Conservation (phyloP, 2,797 vertebrate genomes). For the Rhincodon typus region DNA sequence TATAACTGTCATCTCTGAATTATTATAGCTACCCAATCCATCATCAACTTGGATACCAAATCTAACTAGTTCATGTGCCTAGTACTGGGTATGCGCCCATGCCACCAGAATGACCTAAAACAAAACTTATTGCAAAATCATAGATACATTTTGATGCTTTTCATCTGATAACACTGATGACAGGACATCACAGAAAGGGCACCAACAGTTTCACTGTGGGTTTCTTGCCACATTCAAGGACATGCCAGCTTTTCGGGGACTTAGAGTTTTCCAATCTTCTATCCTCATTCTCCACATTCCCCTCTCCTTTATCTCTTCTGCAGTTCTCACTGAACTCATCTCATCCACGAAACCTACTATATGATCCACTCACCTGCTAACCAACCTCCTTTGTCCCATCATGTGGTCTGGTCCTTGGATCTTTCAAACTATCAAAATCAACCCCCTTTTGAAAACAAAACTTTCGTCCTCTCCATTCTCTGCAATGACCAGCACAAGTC, state of each 20-base stretch:
- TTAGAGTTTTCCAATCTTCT: not conserved
- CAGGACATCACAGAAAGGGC: not conserved
- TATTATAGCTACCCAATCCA: not conserved
- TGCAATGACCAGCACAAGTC: not conserved
- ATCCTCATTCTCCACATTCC: not conserved
- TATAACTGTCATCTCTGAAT: not conserved
- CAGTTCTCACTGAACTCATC: not conserved
- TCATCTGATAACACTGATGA: not conserved
- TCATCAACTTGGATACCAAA: not conserved
- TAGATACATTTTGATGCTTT: not conserved
- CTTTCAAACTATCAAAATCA: not conserved
- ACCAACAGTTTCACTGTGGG: not conserved
- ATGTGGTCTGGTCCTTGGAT: not conserved
- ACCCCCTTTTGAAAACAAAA: not conserved
- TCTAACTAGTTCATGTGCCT: not conserved
- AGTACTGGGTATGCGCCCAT: not conserved
- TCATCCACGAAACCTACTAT: not conserved
- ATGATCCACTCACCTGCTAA: not conserved
- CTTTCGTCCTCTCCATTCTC: not conserved
- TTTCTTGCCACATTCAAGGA: not conserved
- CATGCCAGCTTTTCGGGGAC: not conserved
- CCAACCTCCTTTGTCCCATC: not conserved
- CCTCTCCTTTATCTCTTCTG: too few species aligned
- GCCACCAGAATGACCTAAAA: not conserved
- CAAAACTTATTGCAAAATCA: not conserved